Evolutionary conservation across 2,113 vertebrate genomes (phyloP).

Genomic region (Equus quagga): DNA sequence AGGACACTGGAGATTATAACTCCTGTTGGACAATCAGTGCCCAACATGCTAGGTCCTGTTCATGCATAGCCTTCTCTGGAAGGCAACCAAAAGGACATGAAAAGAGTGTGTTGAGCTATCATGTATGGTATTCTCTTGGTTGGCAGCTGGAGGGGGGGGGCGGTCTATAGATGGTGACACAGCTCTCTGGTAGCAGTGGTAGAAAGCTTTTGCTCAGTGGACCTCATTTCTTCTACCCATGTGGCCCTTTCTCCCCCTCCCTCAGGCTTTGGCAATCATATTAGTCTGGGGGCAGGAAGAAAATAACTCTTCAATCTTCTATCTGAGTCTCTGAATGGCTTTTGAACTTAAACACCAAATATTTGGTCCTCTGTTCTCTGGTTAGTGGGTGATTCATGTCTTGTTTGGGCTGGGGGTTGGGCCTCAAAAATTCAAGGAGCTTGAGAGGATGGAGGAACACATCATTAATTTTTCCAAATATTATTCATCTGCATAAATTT

Average conservation of each 20-base stretch:
- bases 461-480: constrained; percentile 23
- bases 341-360: neutral
- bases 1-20: neutral
- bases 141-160: neutral
- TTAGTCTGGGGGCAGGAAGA: neutral
- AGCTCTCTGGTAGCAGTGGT: neutral
- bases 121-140: neutral
- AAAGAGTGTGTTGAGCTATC: neutral
- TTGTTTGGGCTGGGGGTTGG: neutral
- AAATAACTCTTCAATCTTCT: neutral
- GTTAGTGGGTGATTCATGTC: neutral
- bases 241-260: neutral
- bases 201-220: neutral
- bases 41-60: neutral
- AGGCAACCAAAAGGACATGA: neutral
- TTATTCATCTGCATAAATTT: constrained; percentile 12
- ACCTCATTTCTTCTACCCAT: neutral
- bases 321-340: neutral
- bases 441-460: neutral
- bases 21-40: neutral
- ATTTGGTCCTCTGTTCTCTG: neutral
- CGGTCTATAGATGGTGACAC: neutral
- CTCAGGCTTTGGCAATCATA: neutral
- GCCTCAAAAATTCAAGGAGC: neutral
- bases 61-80: neutral